phyloP scores from a whole-genome alignment of 2,113 vertebrate species.

The Lophotis ruficrista region DNA sequence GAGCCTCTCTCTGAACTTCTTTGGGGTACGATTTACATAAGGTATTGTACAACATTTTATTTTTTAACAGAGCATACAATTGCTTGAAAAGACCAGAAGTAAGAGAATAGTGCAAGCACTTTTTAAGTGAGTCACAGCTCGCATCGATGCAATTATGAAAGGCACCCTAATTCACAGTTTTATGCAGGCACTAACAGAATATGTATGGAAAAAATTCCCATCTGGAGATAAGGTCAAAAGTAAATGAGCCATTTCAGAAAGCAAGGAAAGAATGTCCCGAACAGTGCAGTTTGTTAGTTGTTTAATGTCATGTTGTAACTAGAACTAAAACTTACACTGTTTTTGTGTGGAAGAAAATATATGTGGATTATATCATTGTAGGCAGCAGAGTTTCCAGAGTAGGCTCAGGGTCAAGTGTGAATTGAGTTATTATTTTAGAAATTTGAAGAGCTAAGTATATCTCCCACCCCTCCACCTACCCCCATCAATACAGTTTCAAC shows the following conservation, averaged over 20 bases:
- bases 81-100: background rate
- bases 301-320: constrained; percentile 43
- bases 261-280: constrained; percentile 52
- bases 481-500: constrained; percentile 25
- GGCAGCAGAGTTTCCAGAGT: constrained; percentile 56
- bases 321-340: constrained; percentile 44
- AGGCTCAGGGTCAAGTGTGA: constrained; percentile 53
- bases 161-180: background rate
- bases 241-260: constrained; percentile 62
- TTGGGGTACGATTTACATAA: background rate
- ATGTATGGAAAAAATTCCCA: constrained; percentile 33
- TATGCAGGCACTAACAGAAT: background rate
- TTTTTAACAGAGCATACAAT: background rate
- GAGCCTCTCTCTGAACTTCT: background rate
- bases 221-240: constrained; percentile 65
- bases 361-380: constrained; percentile 54
- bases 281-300: constrained; percentile 18
- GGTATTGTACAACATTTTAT: background rate
- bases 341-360: background rate
- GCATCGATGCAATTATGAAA: background rate
- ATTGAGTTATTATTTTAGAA: constrained; percentile 55
- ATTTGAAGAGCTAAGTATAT: constrained; percentile 13
- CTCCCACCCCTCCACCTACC: constrained; percentile 38
- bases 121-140: background rate
- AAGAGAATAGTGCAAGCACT: background rate